A percentile compares a stretch with the other conserved stretches of the same genome.
phyloP scores from a whole-genome alignment of 2,113 vertebrate genomes.

The Phodopus roborovskii region DNA sequence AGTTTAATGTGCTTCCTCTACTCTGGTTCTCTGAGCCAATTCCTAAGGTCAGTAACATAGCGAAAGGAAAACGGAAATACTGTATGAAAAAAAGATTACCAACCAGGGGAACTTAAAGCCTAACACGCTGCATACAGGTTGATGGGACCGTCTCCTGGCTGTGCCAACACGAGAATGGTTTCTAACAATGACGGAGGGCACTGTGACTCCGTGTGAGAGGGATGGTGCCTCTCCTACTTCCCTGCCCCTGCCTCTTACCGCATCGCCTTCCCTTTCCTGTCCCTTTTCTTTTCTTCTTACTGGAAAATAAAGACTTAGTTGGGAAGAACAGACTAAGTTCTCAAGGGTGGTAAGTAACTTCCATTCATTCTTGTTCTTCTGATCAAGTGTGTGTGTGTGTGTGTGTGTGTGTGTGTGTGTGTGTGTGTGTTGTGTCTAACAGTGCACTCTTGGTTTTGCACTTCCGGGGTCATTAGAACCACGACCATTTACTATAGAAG shows the following conservation, averaged over 20 bases:
- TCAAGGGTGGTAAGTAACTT: not conserved
- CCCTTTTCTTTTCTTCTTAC: not conserved
- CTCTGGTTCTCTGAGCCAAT: not conserved
- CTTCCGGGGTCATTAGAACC: not conserved
- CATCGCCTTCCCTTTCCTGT: not conserved
- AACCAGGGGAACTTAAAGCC: not conserved
- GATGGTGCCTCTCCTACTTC: not conserved
- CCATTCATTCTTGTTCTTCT: not conserved
- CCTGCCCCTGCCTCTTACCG: conserved; percentile 53
- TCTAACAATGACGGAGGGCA: not conserved
- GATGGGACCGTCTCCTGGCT: not conserved
- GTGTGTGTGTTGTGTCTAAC: not conserved
- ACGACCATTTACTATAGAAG: not conserved
- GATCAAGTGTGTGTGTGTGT: not conserved
- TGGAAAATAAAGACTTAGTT: not conserved
- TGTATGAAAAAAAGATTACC: not conserved
- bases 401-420: not conserved
- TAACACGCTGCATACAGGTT: not conserved
- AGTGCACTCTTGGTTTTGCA: not conserved
- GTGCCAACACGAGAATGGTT: too few species aligned
- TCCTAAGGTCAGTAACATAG: not conserved
- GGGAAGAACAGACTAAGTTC: not conserved
- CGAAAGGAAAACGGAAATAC: not conserved
- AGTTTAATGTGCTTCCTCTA: not conserved
- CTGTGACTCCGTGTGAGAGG: not conserved